phyloP scores from a whole-genome alignment of 1,140 invertebrate species.

The Scaptomyza graminum region DNA sequence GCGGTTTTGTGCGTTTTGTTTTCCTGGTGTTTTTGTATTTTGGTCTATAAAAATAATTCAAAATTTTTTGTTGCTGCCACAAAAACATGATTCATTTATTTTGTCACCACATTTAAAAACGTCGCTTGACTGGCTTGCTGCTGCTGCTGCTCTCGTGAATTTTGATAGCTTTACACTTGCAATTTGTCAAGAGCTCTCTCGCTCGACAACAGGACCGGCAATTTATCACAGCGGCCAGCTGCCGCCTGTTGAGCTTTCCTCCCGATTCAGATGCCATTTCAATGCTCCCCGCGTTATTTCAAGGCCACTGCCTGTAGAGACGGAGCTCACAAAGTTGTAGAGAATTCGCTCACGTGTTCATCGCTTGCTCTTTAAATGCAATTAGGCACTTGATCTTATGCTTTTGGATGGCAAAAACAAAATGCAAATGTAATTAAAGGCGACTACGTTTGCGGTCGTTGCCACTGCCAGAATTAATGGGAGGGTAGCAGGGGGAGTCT shows the following conservation, averaged over 20 bases:
- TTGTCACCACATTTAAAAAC: conserved; percentile 62
- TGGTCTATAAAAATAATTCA: conserved; percentile 28
- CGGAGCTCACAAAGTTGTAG: background rate
- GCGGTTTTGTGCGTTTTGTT: conserved; percentile 24
- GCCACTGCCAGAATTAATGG: background rate
- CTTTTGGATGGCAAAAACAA: conserved; percentile 11
- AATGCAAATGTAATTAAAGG: conserved; percentile 62
- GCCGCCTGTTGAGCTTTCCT: conserved; percentile 9
- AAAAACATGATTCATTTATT: conserved; percentile 83
- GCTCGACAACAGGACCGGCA: conserved; percentile 49
- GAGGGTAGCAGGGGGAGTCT: background rate
- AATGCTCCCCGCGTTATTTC: conserved; percentile 32
- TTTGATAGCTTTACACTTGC: conserved; percentile 72
- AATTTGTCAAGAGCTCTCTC: conserved; percentile 71
- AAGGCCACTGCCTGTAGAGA: too few species aligned
- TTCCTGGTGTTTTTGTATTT: background rate
- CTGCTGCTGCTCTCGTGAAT: conserved; percentile 29
- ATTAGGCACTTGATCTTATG: conserved; percentile 67
- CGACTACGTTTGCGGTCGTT: conserved; percentile 55
- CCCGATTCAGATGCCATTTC: background rate
- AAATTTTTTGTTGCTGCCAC: conserved; percentile 41
- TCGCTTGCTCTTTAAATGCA: conserved; percentile 35
- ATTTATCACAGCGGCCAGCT: conserved; percentile 57
- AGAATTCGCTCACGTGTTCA: conserved; percentile 25
- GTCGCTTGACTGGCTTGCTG: conserved; percentile 26